Evolutionary conservation across 1,140 invertebrate genomes (phyloP), one percentile per base, ranked within the genome.

Genomic region (Trissolcus basalis): DNA sequence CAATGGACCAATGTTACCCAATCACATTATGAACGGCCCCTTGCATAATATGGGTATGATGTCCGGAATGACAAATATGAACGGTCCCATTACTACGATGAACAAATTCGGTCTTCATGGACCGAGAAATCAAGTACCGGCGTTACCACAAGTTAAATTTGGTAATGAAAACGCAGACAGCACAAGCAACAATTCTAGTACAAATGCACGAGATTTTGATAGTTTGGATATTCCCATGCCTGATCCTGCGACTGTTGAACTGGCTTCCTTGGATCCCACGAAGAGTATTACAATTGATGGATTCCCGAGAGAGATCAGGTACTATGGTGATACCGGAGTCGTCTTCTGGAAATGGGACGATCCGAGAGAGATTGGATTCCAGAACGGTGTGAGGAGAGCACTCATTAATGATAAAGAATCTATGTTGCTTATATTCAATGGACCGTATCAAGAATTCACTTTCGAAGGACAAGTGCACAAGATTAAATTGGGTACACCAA

Each of bases 401-500:
- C 88, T 89, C 1, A 93, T 95, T 59, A 93, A 95, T 77, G 93
- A 94, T 53, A 91, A 92, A 47, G 92, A 94, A 53, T 90, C 91
- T 0, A 89, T 93, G 36, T 85, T 91, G 0, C 87, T 94, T 15
- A 87, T 89, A 36, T 94, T 96, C 74, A 94, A 94, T 70, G 91
- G 93, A 61, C 90, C 90, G n/a, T 94, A 93, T 79, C 91, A 91
- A 74, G 91, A 94, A 64, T 91, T 94, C 27, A 89, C 91, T 6
- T 90, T 94, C 12, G 92, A 93, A 70, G 93, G 93, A 4, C 88
- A 91, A 84, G 83, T 91, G 6, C 93, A 95, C 82, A 91, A 83
- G 86, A 94, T 99, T 32, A 91, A 93, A 77, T 93, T 99, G 68
- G 97, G 98, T 35, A 95, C 94, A 14, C 97, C 97, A 0, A 97